Conservation (phyloP, 2,113 vertebrate species). For the Heloderma charlesbogerti region DNA sequence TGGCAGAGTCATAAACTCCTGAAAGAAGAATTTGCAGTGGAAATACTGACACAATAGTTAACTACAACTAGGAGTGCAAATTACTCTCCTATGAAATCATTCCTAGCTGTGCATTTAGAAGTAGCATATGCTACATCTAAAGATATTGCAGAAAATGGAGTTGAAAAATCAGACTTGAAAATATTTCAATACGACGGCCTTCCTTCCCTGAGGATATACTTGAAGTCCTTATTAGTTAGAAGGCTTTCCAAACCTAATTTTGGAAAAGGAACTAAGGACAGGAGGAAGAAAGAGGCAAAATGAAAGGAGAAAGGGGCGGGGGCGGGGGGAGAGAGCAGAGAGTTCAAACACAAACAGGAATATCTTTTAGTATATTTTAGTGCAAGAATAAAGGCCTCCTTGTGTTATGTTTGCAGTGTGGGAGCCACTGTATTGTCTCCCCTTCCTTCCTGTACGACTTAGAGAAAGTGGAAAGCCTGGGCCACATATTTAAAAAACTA, state of each 20-base stretch:
- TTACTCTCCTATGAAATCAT: slow-evolving; percentile 57
- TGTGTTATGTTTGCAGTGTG: too few species aligned
- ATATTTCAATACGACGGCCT: neutral
- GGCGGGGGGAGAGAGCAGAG: neutral
- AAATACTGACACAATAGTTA: slow-evolving; percentile 63
- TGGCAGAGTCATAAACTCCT: slow-evolving; percentile 64
- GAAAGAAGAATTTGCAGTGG: slow-evolving; percentile 66
- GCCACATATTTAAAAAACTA: neutral
- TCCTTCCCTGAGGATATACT: neutral
- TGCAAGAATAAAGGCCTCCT: neutral
- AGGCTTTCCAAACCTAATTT: slow-evolving; percentile 10
- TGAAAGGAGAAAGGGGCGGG: neutral
- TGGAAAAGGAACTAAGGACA: slow-evolving; percentile 25
- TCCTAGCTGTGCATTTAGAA: slow-evolving; percentile 44
- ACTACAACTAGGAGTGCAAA: slow-evolving; percentile 62
- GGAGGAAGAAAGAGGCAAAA: neutral
- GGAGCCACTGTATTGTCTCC: neutral
- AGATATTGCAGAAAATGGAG: slow-evolving; percentile 1
- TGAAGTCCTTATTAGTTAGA: slow-evolving; percentile 21
- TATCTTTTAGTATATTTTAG: neutral
- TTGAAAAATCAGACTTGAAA: slow-evolving; percentile 31
- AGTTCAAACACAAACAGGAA: neutral
- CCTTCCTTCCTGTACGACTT: neutral
- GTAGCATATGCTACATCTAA: neutral
- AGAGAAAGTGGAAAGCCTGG: neutral